phyloP scores from a whole-genome alignment of 2,113 vertebrate species.

The Cervus canadensis region DNA sequence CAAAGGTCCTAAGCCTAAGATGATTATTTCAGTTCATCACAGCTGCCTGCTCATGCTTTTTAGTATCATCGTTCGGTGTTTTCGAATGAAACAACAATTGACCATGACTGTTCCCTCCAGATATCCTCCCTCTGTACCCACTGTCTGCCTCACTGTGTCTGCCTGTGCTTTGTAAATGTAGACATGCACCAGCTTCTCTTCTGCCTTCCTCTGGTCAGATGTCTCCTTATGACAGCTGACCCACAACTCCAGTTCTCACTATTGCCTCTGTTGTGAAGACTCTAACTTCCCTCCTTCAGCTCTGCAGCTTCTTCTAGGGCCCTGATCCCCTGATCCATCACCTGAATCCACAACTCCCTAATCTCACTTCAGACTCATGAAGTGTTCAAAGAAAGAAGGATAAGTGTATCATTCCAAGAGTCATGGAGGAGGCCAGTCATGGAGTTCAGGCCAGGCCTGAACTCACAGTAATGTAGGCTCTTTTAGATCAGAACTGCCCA shows the following conservation, averaged over 20 bases:
- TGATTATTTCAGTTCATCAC: slow-evolving; percentile 38
- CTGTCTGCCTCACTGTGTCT: neutral
- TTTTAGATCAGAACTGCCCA: neutral
- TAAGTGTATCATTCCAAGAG: neutral
- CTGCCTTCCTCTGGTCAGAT: neutral
- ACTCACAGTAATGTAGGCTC: neutral
- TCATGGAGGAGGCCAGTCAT: neutral
- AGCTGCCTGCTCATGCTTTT: neutral
- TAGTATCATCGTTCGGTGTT: neutral
- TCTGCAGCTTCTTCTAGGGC: neutral
- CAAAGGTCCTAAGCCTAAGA: neutral
- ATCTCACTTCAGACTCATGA: neutral
- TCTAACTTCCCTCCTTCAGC: neutral
- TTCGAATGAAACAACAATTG: neutral
- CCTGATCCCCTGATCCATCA: neutral
- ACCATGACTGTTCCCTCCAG: neutral
- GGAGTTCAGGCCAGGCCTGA: neutral
- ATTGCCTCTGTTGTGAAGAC: neutral
- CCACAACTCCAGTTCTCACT: neutral
- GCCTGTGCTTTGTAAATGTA: neutral
- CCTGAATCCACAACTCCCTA: neutral
- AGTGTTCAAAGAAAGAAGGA: neutral
- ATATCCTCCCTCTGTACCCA: neutral
- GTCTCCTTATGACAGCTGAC: neutral
- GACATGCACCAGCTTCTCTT: neutral